Conservation (phyloP, 30 jellyfish, hydroid and myxozoan genomes). For the Sanderia malayensis region DNA sequence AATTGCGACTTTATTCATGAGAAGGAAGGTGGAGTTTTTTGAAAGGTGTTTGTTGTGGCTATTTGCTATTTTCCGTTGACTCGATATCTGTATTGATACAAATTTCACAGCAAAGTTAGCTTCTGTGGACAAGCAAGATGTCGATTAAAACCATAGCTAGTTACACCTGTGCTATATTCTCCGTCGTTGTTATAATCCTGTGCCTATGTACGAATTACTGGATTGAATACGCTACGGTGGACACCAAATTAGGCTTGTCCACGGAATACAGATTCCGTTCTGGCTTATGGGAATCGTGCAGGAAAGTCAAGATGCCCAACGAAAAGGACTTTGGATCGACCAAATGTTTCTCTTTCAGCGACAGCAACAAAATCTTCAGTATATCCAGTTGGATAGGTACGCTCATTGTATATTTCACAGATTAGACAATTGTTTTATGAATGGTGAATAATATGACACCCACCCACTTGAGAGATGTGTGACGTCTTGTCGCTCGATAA, state of each 20-base stretch:
- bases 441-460: too few relatives aligned
- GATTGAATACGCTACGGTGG: constrained; percentile 64
- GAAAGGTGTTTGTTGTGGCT: constrained; percentile 3
- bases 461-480: too few relatives aligned
- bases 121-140: constrained; percentile 33
- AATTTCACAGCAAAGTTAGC: too few relatives aligned
- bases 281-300: constrained; percentile 62
- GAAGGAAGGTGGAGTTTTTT: constrained; percentile 51
- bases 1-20: constrained; percentile 5
- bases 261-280: constrained; percentile 25
- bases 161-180: constrained; percentile 72
- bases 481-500: too few relatives aligned
- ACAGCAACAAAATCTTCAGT: not conserved
- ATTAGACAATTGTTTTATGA: too few relatives aligned
- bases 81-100: too few relatives aligned
- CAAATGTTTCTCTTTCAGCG: constrained; percentile 31
- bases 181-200: constrained; percentile 70
- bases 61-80: too few relatives aligned
- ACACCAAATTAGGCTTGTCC: constrained; percentile 15
- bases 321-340: constrained; percentile 44
- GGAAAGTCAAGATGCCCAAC: constrained; percentile 26
- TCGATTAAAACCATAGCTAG: constrained; percentile 80
- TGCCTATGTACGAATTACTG: constrained; percentile 89
- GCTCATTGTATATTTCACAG: too few relatives aligned
- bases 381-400: constrained; percentile 6